A percentile compares a stretch with the other conserved stretches of the same genome.
Conservation (phyloP, 2,888 invertebrate species). For the Sialis fuliginosa region DNA sequence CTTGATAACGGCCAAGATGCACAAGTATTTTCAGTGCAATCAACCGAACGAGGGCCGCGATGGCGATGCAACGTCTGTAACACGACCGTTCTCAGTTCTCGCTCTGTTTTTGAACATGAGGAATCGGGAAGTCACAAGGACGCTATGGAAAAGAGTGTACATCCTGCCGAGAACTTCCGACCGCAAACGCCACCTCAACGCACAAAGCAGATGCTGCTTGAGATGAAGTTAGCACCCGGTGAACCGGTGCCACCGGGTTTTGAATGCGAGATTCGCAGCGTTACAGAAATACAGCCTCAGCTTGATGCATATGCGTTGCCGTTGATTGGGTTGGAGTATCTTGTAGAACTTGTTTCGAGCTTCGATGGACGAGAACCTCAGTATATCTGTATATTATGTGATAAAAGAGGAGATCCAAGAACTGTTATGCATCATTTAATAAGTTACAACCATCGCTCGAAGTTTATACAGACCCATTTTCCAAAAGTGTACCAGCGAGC, state of each 20-base stretch:
- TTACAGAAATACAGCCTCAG: slow-evolving; percentile 29
- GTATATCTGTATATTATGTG: slow-evolving; percentile 62
- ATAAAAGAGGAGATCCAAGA: slow-evolving; percentile 60
- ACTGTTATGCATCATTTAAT: slow-evolving; percentile 64
- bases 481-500: slow-evolving; percentile 38
- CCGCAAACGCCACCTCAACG: slow-evolving; percentile 9
- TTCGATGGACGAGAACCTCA: slow-evolving; percentile 46
- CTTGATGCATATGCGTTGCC: slow-evolving; percentile 35
- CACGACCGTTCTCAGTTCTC: slow-evolving; percentile 22
- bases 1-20: slow-evolving; percentile 16
- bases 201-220: slow-evolving; percentile 13
- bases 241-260: slow-evolving; percentile 55
- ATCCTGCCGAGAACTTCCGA: slow-evolving; percentile 15
- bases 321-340: slow-evolving; percentile 58
- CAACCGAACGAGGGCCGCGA: slow-evolving; percentile 5
- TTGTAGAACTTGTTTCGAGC: slow-evolving; percentile 52
- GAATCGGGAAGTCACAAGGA: slow-evolving; percentile 24
- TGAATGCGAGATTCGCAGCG: slow-evolving; percentile 37
- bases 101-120: slow-evolving; percentile 22
- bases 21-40: slow-evolving; percentile 14
- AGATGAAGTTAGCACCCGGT: slow-evolving; percentile 32
- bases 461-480: slow-evolving; percentile 51
- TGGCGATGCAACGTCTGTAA: slow-evolving; percentile 24
- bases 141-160: slow-evolving; percentile 24
- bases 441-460: slow-evolving; percentile 55